Base-by-base conservation (phyloP, 1,140 invertebrate genomes). In the Cydia pomonella region DNA sequence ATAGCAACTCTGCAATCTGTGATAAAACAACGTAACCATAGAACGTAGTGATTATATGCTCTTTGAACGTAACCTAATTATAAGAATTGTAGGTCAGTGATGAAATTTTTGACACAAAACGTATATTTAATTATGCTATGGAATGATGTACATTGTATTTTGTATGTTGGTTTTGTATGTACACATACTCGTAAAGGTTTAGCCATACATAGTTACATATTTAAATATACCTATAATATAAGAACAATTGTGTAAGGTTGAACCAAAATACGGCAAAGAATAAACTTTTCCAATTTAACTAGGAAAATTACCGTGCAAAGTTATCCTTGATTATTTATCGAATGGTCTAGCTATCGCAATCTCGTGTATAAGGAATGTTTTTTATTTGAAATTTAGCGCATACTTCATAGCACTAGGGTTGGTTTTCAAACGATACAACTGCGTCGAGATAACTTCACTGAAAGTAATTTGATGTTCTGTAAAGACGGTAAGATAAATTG, bases 401-500 rank as follows among this genome's bases (percentile, higher is more conserved):
- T 59, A 59, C 7, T 21, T 59, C 9, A 10, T 10, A 23, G 9
- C 53, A 59, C 10, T 59, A 12, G 2, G 53, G 53, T 59, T 23
- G 21, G 9, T 23, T 59, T 59, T 59, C 53, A 59, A 59, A 23
- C 10, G 53, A 50, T n/a, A 50, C 0, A 12, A 21, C 23, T 59
- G 21, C 7, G 53, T 23, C 53, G 53, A 59, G 21, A 23, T 59
- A 59, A 59, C 3, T 59, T 59, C 3, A 59, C 9, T 59, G 53
- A 23, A 12, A 59, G 21, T 23, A 12, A 23, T 12, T 23, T 23
- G 53, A 23, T 59, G 53, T 59, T 23, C 53, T 59, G 21, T 59
- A 59, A 59, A 12, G 53, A 59, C 21, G 53, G 53, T 59, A 23
- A 59, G 53, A 59, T 59, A 59, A 59, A 59, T 59, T 59, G 53